These are phyloP conservation scores for Anas flavirostris DNA, from an alignment of 2,797 vertebrate genomes.

Conservation along the genomic window DNA sequence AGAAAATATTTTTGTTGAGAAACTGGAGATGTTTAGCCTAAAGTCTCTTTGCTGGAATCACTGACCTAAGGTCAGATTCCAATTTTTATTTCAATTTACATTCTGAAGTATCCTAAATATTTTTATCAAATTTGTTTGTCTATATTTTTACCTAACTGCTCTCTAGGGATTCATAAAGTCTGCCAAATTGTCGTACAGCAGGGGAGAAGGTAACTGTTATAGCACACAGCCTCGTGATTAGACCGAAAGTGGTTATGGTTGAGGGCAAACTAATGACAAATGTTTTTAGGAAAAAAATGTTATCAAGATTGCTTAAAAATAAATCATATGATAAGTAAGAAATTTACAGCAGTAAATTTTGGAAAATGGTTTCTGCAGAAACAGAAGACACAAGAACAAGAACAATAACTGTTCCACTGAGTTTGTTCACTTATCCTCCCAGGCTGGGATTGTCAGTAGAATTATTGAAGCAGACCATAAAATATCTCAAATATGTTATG, in stretches of 20 bases:
- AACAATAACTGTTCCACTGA: neutral
- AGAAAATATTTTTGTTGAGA: neutral
- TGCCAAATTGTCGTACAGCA: neutral
- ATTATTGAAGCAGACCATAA: conserved; percentile 50
- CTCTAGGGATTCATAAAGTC: neutral
- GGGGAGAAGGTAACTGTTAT: neutral
- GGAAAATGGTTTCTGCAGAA: conserved; percentile 3
- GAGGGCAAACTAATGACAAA: neutral
- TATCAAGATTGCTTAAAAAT: conserved; percentile 30
- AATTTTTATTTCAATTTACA: neutral
- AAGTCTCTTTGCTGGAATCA: neutral
- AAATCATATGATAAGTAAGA: conserved; percentile 20
- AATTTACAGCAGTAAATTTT: conserved; percentile 26
- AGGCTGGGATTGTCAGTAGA: conserved; percentile 31
- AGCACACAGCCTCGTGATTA: neutral
- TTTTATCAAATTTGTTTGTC: neutral
- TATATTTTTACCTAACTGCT: neutral
- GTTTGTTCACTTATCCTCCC: conserved; percentile 27
- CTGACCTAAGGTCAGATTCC: neutral
- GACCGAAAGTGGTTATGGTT: neutral
- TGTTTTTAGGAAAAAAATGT: neutral
- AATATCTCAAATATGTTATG: conserved; percentile 26
- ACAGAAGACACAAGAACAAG: neutral
- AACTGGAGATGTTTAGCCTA: neutral
- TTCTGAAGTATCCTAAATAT: neutral